Evolutionary conservation across 2,113 vertebrate species (phyloP).

Genomic region (Pterophyllum scalare): DNA sequence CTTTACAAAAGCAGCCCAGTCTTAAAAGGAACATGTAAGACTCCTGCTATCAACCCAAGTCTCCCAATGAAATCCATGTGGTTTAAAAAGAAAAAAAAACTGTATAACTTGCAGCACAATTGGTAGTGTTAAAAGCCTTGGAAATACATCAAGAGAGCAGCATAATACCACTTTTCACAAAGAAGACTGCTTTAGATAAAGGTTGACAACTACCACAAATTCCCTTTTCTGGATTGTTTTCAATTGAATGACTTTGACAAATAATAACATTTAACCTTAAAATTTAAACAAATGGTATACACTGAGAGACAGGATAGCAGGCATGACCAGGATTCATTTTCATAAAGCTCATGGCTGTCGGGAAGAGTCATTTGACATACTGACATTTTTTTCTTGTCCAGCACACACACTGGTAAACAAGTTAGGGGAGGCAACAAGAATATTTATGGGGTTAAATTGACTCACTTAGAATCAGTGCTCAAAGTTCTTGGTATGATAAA

Average conservation of each 20-base stretch:
- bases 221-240: neutral
- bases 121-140: neutral
- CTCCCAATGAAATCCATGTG: neutral
- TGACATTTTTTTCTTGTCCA: neutral
- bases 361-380: neutral
- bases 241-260: neutral
- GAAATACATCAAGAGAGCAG: neutral
- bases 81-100: neutral
- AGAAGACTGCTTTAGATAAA: neutral
- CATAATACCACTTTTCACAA: neutral
- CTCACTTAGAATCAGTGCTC: neutral
- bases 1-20: neutral
- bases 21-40: neutral
- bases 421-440: neutral
- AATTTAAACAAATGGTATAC: neutral
- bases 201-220: neutral
- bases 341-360: neutral
- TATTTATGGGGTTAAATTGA: neutral
- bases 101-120: neutral
- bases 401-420: neutral
- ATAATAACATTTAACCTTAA: neutral
- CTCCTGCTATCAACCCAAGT: neutral
- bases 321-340: neutral
- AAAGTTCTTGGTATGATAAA: neutral
- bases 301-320: neutral